Evolutionary conservation across 2,113 vertebrate genomes (phyloP).

Genomic region (Dipodomys spectabilis): DNA sequence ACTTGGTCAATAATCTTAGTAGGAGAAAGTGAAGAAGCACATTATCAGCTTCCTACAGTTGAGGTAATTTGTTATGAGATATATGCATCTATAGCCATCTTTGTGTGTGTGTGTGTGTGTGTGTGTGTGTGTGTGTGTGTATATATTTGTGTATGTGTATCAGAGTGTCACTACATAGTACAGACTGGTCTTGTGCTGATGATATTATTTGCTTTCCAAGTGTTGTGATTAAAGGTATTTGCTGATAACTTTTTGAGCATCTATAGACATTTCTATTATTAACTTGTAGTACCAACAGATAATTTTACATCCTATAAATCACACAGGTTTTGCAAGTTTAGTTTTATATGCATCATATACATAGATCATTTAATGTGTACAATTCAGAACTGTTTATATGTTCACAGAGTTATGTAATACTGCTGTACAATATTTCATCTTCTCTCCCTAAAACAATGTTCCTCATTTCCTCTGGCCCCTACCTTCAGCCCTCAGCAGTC

Average conservation of each 20-base stretch:
- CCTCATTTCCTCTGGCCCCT: neutral
- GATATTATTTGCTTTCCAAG: neutral
- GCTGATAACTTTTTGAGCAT: too few species aligned
- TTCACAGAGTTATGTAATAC: neutral
- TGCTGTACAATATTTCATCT: neutral
- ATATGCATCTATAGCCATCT: too few species aligned
- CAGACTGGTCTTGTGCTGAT: neutral
- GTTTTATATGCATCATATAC: neutral
- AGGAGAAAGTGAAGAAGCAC: constrained; percentile 53
- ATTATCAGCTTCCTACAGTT: constrained; percentile 14
- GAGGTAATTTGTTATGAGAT: neutral
- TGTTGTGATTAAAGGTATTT: neutral
- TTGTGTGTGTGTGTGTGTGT: too few species aligned
- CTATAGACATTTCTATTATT: neutral
- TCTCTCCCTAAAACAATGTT: neutral
- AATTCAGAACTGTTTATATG: neutral
- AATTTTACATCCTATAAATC: neutral
- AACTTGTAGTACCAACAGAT: neutral
- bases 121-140: too few species aligned
- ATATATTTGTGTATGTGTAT: neutral
- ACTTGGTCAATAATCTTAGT: constrained; percentile 64
- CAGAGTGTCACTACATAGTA: neutral
- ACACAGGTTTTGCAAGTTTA: neutral
- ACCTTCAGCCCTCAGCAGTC: neutral
- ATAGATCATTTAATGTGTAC: neutral